Evolutionary conservation across 2,113 vertebrate species (phyloP), one percentile per base, ranked within the genome.

Genomic region (Capra hircus): DNA sequence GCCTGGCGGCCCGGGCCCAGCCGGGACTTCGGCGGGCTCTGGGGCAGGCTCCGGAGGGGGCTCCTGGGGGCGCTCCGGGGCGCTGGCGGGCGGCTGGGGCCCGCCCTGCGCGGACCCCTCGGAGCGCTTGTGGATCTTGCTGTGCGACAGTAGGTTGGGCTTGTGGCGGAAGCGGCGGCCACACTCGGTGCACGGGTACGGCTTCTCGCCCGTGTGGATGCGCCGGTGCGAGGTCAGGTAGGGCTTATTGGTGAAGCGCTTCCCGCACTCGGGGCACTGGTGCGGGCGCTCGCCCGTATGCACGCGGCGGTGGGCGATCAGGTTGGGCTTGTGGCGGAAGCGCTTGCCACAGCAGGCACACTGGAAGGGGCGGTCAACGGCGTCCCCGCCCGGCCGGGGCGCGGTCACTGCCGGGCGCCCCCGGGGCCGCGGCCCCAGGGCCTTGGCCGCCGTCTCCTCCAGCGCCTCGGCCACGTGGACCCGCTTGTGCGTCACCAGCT

Each of bases 211-310:
- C 0, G 93, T 67, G 67, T 99, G 99, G 88, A 98, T 98, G 95
- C 98, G 98, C 50, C 77, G 97, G 94, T 99, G 99, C 0, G 98
- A 98, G 11, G 97, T 98, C 52, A 99, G 91, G 17, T 98, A 98
- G 3, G 93, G 98, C 48, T 99, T 99, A 43, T 99, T 99, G 97
- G 98, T 99, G 97, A 99, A 99, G 89, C 99, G 98, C 43, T 99
- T 96, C 23, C 98, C 99, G 2, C 99, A 99, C 23, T 98, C 98
- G 0, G 98, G 97, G 95, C 99, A 99, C 96, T 98, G 98, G 97
- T 60, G 77, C 2, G 81, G 99, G 36, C 28, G 95, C 97, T 95
- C 99, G 10, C 86, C 98, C 0, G 98, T 99, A 52, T 99, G 99
- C 50, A 99, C 94, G 0, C 99, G 55, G 88, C 98, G 98, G 93